phyloP scores from a whole-genome alignment of 1,140 invertebrate species.

The Solenopsis fugax region DNA sequence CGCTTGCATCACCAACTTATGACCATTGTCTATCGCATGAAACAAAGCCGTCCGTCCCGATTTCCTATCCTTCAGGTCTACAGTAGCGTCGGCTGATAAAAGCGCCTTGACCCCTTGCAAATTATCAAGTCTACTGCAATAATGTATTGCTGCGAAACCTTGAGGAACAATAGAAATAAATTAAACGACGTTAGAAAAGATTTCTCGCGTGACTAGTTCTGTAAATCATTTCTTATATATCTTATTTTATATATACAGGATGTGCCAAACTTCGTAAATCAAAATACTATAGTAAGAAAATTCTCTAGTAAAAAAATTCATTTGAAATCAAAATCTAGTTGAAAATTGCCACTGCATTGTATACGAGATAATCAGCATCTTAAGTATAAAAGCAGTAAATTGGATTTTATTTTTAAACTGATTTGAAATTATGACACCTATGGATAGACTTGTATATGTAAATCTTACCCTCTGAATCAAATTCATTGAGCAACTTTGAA shows the following conservation, averaged over 20 bases:
- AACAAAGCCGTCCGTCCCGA: constrained; percentile 82
- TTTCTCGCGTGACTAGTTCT: no score
- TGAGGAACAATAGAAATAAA: background rate
- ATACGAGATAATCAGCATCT: no score
- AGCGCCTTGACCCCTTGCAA: constrained; percentile 71
- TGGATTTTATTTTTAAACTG: no score
- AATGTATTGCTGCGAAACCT: constrained; percentile 80
- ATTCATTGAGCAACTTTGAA: constrained; percentile 32
- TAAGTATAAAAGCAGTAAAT: no score
- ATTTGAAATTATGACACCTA: no score
- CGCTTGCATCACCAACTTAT: constrained; percentile 58
- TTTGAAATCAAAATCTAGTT: no score
- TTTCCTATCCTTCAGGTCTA: constrained; percentile 78
- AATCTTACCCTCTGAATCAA: constrained; percentile 60
- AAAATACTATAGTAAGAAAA: no score
- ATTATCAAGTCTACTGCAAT: constrained; percentile 73
- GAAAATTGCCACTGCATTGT: no score
- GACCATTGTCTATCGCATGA: constrained; percentile 78
- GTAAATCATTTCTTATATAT: no score
- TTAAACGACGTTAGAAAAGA: background rate
- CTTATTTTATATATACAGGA: background rate
- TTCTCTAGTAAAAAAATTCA: no score
- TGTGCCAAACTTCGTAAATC: no score
- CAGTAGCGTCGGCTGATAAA: constrained; percentile 67
- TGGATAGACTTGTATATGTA: background rate